Evolutionary conservation across 2,888 invertebrate species (phyloP), one percentile per base, ranked within the genome.

Genomic region (Cremastinae sp.): DNA sequence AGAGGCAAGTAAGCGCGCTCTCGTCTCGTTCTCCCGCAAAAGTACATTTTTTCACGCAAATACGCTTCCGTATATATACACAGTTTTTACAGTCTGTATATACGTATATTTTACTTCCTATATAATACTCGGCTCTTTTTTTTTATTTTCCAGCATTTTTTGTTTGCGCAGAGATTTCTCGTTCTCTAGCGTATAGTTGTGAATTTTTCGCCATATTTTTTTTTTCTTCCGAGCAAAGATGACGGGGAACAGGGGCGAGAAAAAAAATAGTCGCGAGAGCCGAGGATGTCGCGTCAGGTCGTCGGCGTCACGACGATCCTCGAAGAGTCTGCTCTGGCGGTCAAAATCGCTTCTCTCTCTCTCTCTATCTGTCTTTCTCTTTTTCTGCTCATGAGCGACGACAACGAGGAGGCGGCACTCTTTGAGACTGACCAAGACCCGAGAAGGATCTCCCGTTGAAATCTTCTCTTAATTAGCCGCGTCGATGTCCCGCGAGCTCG

Each of bases 381-480:
- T 43, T 59, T 43, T 35, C 47, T 43, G 58, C 49, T 65, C 14
- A 41, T 72, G 41, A 14, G 51, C 14, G 45, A 51, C 39, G 64
- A 55, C 61, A 61, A 73, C 45, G 64, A 56, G 41, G 22, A 77
- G n/a, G 74, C 72, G 65, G 73, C 75, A 65, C 28, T 58, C 73
- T 79, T 79, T 79, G 79, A 75, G 64, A 76, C 58, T 76, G 75
- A 76, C 76, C 70, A 70, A 78, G 66, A 61, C 78, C 69, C 71
- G 35, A 55, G 72, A 35, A 76, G 72, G 76, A 79, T 79, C 75
- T 79, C 62, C 70, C 78, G 69, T 78, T 69, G 66, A 62, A 75
- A 78, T 79, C 78, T 80, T 79, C 58, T 71, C 74, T 74, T 76
- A 79, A 78, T 80, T 80, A 75, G 62, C 72, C 76, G 74, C 79